A percentile compares a stretch with the other conserved stretches of the same genome.
Conservation (phyloP, 2,113 vertebrate species). For the Rhineura floridana region DNA sequence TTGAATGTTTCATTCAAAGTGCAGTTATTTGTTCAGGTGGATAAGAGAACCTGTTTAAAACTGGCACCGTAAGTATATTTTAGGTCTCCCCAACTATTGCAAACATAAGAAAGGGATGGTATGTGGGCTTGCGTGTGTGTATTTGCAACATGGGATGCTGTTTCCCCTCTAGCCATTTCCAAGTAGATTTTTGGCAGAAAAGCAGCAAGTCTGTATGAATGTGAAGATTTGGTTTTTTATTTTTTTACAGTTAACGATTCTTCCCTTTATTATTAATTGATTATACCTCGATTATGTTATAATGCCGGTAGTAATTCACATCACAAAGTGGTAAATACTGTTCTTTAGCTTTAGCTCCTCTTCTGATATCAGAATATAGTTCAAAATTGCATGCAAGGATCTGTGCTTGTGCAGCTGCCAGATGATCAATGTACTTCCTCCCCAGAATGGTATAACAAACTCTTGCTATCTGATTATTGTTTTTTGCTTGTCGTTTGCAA, state of each 20-base stretch:
- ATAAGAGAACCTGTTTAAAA: not conserved
- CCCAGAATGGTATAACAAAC: not conserved
- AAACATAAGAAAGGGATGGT: not conserved
- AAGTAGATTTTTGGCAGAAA: not conserved
- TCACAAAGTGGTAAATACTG: not conserved
- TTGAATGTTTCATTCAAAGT: not conserved
- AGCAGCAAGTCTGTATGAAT: not conserved
- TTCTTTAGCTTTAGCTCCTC: not conserved
- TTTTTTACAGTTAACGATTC: not conserved
- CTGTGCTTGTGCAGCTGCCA: not conserved
- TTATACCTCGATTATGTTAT: not conserved
- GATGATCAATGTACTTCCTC: not conserved
- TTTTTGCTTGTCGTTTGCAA: not conserved
- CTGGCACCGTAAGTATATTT: not conserved
- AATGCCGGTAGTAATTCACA: not conserved
- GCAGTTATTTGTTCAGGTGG: not conserved
- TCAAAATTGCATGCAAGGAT: not conserved
- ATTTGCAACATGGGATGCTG: not conserved
- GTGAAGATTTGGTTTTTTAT: not conserved
- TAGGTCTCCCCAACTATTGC: not conserved
- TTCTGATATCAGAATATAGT: not conserved
- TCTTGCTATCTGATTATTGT: not conserved
- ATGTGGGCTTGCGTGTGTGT: not conserved
- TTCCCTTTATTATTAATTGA: not conserved
- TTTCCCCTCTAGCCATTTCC: not conserved